Evolutionary conservation across 2,113 vertebrate genomes (phyloP).

Genomic region (cat (Felis catus)): DNA sequence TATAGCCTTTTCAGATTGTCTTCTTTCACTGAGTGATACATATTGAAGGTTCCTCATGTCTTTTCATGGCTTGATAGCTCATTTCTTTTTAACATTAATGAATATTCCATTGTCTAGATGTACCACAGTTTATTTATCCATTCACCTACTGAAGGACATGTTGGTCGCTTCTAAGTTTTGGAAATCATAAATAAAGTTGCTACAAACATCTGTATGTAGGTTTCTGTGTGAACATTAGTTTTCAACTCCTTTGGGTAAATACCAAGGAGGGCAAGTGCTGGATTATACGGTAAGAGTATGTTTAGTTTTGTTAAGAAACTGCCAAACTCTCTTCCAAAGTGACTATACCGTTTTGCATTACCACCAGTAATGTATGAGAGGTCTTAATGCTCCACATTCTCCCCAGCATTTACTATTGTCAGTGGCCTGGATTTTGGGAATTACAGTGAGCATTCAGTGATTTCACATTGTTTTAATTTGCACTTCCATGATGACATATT

Average conservation of each 20-base stretch:
- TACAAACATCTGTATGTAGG: not conserved
- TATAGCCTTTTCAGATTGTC: not conserved
- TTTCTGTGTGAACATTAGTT: not conserved
- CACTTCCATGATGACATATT: not conserved
- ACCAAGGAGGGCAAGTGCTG: not conserved
- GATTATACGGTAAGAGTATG: not conserved
- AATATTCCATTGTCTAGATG: not conserved
- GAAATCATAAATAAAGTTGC: not conserved
- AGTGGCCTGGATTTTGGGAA: not conserved
- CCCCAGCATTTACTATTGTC: not conserved
- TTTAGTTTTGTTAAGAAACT: not conserved
- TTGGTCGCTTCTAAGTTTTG: not conserved
- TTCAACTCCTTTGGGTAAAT: not conserved
- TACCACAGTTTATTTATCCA: not conserved
- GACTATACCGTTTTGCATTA: not conserved
- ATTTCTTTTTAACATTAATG: too few relatives aligned
- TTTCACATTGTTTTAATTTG: not conserved
- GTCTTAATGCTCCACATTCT: not conserved
- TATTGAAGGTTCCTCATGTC: not conserved
- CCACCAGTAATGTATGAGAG: not conserved
- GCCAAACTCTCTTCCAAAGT: not conserved
- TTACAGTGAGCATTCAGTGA: not conserved
- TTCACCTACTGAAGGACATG: not conserved
- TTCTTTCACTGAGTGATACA: not conserved
- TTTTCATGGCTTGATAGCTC: not conserved